Conservation (phyloP, 1,140 invertebrate genomes). For the Drosophila arawakana region DNA sequence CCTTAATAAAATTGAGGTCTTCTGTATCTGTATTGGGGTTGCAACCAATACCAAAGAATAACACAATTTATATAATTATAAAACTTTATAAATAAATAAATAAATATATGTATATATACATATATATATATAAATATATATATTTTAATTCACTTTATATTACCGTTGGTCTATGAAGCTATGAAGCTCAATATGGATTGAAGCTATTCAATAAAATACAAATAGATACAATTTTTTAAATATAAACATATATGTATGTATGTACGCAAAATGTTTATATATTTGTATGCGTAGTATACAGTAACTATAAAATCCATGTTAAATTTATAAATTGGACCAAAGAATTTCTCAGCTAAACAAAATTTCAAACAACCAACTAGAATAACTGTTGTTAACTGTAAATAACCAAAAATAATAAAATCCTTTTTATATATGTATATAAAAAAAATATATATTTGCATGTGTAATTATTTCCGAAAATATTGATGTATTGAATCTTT, state of each 20-base stretch:
- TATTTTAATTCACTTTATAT: too few relatives aligned
- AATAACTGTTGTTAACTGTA: slow-evolving; percentile 20
- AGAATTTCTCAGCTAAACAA: slow-evolving; percentile 31
- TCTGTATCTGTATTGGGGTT: background rate
- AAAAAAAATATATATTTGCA: slow-evolving; percentile 9
- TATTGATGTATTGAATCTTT: slow-evolving; percentile 43
- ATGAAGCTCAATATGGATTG: background rate
- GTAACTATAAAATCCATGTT: slow-evolving; percentile 48
- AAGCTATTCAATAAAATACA: background rate
- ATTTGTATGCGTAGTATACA: slow-evolving; percentile 7
- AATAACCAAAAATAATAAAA: slow-evolving; percentile 16
- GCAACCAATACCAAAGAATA: background rate
- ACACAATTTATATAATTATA: too few relatives aligned
- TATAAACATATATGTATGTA: background rate
- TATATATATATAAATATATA: too few relatives aligned
- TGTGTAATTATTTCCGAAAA: background rate
- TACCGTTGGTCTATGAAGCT: too few relatives aligned
- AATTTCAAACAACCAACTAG: slow-evolving; percentile 20
- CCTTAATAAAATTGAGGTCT: slow-evolving; percentile 36
- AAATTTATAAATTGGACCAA: slow-evolving; percentile 72
- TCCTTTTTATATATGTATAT: slow-evolving; percentile 15
- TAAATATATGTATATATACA: background rate
- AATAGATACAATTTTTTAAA: background rate
- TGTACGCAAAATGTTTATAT: background rate
- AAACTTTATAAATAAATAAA: too few relatives aligned